These are phyloP conservation scores for Drosophila histrio DNA, from an alignment of 2,888 invertebrate species.

Conservation along the genomic window DNA sequence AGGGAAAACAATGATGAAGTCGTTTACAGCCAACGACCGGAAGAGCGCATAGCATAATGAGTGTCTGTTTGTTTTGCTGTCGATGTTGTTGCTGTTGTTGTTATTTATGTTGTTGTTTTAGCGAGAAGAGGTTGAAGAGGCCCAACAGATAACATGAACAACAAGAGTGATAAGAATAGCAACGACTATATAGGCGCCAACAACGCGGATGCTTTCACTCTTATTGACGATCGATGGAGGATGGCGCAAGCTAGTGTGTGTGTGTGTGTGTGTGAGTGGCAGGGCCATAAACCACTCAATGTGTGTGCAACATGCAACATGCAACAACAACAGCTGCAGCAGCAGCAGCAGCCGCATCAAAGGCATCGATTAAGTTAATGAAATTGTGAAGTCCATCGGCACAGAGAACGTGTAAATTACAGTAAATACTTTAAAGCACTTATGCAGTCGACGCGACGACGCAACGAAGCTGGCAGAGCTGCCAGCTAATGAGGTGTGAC, in stretches of 20 bases:
- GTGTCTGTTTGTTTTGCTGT: conserved; percentile 19
- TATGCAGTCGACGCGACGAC: conserved; percentile 45
- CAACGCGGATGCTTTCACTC: conserved; percentile 37
- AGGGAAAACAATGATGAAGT: conserved; percentile 27
- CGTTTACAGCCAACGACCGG: conserved; percentile 34
- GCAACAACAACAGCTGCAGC: conserved; percentile 20
- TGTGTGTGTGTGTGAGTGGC: conserved; percentile 28
- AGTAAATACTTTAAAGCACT: conserved; percentile 67
- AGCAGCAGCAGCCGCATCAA: conserved; percentile 44
- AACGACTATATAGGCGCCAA: conserved; percentile 1
- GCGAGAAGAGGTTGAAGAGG: conserved; percentile 42
- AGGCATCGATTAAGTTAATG: conserved; percentile 71
- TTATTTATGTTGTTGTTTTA: background rate
- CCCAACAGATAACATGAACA: conserved; percentile 43
- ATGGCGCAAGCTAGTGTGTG: conserved; percentile 3
- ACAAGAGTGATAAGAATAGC: conserved; percentile 51
- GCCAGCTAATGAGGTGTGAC: conserved; percentile 72
- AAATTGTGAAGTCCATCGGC: conserved; percentile 55
- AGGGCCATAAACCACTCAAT: conserved; percentile 51
- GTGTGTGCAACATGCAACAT: conserved; percentile 34
- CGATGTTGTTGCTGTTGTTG: conserved; percentile 17
- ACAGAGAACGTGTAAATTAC: conserved; percentile 63
- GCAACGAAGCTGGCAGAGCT: conserved; percentile 24
- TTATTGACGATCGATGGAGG: conserved; percentile 7
- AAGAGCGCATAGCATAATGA: conserved; percentile 62